Conservation (phyloP, 2,888 invertebrate species). For the Osedax fenrisi region DNA sequence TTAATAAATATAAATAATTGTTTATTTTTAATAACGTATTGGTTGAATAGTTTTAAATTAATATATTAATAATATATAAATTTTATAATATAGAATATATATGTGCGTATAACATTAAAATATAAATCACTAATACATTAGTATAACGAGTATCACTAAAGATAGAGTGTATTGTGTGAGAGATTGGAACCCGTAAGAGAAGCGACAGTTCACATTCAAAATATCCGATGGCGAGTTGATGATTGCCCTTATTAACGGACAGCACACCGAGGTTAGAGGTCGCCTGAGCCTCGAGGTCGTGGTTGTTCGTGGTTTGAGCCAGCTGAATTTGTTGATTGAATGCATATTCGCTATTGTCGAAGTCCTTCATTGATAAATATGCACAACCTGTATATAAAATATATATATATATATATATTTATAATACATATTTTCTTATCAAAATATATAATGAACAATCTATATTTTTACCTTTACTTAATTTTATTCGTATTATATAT, state of each 20-base stretch:
- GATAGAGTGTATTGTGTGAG: too few relatives aligned
- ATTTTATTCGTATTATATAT: neutral
- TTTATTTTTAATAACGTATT: too few relatives aligned
- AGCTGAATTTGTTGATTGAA: neutral
- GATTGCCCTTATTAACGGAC: neutral
- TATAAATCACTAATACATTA: too few relatives aligned
- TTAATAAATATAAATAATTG: too few relatives aligned
- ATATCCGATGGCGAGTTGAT: neutral
- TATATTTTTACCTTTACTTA: neutral
- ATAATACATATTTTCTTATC: neutral
- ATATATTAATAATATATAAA: too few relatives aligned
- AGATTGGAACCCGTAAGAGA: neutral
- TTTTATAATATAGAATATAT: too few relatives aligned
- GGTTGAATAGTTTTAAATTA: too few relatives aligned
- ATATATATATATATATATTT: neutral
- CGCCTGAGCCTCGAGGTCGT: neutral
- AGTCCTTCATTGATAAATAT: neutral
- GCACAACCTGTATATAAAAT: neutral
- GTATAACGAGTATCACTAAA: too few relatives aligned
- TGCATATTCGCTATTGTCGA: neutral
- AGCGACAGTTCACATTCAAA: neutral
- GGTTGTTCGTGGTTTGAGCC: neutral
- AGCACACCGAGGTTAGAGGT: neutral
- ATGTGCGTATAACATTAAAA: too few relatives aligned
- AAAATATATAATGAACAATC: too few relatives aligned